These are phyloP conservation scores for Todiramphus chloris DNA, from an alignment of 2,113 vertebrate genomes.

Conservation along the genomic window DNA sequence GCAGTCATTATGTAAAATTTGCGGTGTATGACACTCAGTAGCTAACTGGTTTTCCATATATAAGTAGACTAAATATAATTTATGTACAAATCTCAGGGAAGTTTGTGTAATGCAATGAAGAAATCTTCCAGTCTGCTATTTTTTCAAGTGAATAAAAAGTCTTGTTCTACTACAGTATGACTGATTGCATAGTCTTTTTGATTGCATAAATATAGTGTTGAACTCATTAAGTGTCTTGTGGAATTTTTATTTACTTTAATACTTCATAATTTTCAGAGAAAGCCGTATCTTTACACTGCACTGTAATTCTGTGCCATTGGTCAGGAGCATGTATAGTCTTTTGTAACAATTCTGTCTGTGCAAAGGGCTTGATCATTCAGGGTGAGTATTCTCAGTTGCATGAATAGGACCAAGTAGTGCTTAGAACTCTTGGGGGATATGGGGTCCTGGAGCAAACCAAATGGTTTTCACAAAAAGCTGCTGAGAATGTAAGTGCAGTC, in stretches of 20 bases:
- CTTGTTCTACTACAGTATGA: conserved; percentile 34
- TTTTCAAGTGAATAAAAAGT: conserved; percentile 62
- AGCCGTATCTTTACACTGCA: not conserved
- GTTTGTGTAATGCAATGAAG: conserved; percentile 63
- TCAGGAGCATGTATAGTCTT: not conserved
- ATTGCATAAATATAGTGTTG: conserved; percentile 24
- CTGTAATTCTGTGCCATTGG: not conserved
- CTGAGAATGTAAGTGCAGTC: not conserved
- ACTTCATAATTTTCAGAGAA: not conserved
- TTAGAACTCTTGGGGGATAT: not conserved
- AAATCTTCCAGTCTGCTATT: conserved; percentile 66
- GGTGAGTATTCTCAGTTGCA: not conserved
- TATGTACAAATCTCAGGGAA: conserved; percentile 70
- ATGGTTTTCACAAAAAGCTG: conserved; percentile 14
- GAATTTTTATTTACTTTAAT: conserved; percentile 3
- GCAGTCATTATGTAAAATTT: conserved; percentile 28
- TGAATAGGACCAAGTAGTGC: not conserved
- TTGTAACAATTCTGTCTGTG: not conserved
- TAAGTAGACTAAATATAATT: conserved; percentile 48
- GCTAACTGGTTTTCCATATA: conserved; percentile 37
- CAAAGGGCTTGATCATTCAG: not conserved
- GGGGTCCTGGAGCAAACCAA: not conserved
- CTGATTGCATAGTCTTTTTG: conserved; percentile 28
- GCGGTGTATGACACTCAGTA: conserved; percentile 31
- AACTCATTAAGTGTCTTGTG: conserved; percentile 31